Conservation (phyloP, 30 jellyfish, hydroid and myxozoan genomes). For the Chrysaora quinquecirrha region DNA sequence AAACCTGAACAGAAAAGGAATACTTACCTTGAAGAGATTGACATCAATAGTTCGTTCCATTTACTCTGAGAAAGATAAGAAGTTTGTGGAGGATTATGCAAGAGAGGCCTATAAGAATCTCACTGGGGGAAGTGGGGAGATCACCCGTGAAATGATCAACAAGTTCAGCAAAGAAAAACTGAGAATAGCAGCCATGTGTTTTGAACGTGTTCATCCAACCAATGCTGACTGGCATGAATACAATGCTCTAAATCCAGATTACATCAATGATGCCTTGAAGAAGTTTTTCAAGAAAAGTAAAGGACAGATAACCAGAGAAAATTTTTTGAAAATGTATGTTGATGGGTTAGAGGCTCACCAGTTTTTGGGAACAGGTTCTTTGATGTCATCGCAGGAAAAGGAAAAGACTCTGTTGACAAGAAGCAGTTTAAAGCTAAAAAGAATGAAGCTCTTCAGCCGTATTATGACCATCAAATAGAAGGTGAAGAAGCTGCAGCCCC, state of each 20-base stretch:
- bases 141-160: conserved; percentile 30
- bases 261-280: background rate
- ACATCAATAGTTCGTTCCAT: conserved; percentile 11
- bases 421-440: conserved; percentile 4
- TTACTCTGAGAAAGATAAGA: conserved; percentile 26
- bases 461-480: conserved; percentile 48
- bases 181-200: conserved; percentile 53
- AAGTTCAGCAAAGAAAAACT: conserved; percentile 37
- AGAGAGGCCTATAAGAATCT: conserved; percentile 5
- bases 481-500: conserved; percentile 70
- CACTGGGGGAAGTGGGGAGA: conserved; percentile 31
- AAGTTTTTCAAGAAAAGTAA: conserved; percentile 28
- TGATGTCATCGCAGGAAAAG: conserved; percentile 58
- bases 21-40: conserved; percentile 32
- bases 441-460: conserved; percentile 36
- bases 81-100: conserved; percentile 26
- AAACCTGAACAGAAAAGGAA: conserved; percentile 6
- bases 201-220: conserved; percentile 63
- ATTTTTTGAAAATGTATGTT: conserved; percentile 42
- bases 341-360: conserved; percentile 63
- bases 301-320: conserved; percentile 29
- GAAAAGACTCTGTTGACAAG: conserved; percentile 25
- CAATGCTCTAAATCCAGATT: conserved; percentile 12
- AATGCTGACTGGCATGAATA: conserved; percentile 70
- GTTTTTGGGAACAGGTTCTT: conserved; percentile 59